Evolutionary conservation across 1,140 invertebrate species (phyloP), one percentile per base, ranked within the genome.

Genomic region (Himalopsyche phryganea): DNA sequence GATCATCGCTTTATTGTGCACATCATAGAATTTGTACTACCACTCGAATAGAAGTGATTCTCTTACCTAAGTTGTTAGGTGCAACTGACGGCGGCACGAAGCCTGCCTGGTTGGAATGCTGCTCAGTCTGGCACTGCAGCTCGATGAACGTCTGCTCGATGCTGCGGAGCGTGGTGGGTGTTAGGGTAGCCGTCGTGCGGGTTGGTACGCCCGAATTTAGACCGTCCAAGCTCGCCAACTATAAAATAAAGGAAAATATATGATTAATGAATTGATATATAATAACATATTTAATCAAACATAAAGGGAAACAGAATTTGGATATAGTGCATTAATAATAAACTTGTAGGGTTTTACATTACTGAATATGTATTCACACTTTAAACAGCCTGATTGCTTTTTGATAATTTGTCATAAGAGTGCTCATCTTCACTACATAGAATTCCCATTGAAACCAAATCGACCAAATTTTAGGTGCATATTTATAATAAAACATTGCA

Each of bases 101-200:
- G 35, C 92, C 90, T 38, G 92, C 93, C 77, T 95, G 91, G 67
- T 87, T 89, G 65, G 89, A 83, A 73, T 88, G 86, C 61, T 81
- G 82, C 65, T 85, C 82, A 59, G 81, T 76, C 73, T 85, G 82
- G 70, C 81, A 83, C 78, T 81, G 82, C 75, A 84, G 71, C 77
- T 89, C 85, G 61, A 83, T 81, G 68, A 89, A 86, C 0, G 85
- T 85, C 74, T 96, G 91, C 72, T 96, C 92, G 69, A 97, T 92
- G 73, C 86, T 94, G 63, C 90, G 83, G 66, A 96, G 79, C 53
- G 92, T 95, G 15, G 94, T 96, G 53, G 94, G 95, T 50, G 94
- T 98, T 63, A 97, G 79, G 62, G 92, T 94, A 51, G 92, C 86
- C 62, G 93, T 96, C 46, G 93, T 95, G 69, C 89, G 82, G 33